Evolutionary conservation across 2,113 vertebrate species (phyloP).

Genomic region (Aptenodytes forsteri): DNA sequence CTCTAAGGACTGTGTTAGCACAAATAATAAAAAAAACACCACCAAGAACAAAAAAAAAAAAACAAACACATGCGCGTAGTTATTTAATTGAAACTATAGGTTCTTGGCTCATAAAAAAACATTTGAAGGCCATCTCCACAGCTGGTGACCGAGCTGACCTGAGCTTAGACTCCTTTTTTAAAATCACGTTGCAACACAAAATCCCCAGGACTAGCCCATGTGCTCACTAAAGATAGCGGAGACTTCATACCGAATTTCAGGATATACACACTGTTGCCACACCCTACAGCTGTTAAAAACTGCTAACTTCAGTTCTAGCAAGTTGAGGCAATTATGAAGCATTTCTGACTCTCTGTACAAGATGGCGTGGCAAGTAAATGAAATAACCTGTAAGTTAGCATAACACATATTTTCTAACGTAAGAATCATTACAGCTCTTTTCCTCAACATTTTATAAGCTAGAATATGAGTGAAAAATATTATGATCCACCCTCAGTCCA

Average conservation of each 20-base stretch:
- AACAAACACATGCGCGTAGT: fast-evolving
- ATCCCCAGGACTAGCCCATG: not conserved
- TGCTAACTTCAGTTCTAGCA: not conserved
- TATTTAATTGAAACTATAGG: not conserved
- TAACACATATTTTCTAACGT: not conserved
- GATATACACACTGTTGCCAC: not conserved
- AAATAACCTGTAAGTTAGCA: not conserved
- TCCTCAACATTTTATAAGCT: not conserved
- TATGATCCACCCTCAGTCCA: not conserved
- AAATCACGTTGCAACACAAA: not conserved
- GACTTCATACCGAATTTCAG: not conserved
- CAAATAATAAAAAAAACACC: not conserved
- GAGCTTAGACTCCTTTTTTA: not conserved
- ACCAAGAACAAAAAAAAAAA: not conserved
- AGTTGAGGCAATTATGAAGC: not conserved
- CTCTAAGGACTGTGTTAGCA: not conserved
- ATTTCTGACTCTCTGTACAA: not conserved
- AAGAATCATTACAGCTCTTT: not conserved
- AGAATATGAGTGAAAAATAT: not conserved
- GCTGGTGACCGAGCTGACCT: not conserved
- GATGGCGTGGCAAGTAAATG: not conserved
- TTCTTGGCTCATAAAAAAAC: not conserved
- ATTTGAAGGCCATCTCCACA: not conserved
- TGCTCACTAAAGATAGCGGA: not conserved
- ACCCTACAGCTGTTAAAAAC: not conserved